Conservation (phyloP, 2,113 vertebrate species). For the Periophthalmus modestus region DNA sequence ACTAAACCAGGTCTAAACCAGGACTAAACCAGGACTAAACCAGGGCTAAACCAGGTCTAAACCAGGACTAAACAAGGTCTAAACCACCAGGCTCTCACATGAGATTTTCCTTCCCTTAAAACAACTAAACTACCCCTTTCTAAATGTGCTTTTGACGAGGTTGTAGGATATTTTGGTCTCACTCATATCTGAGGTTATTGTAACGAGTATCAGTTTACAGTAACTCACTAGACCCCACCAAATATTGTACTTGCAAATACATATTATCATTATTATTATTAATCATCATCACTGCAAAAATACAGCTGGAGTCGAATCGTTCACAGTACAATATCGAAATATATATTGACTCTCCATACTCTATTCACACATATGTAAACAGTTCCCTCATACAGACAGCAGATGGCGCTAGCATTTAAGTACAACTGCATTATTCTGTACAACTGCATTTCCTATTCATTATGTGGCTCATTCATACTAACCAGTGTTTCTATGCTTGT, state of each 20-base stretch:
- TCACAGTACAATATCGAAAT: slow-evolving; percentile 26
- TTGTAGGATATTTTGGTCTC: slow-evolving; percentile 1
- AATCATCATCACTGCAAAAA: background rate
- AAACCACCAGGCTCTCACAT: background rate
- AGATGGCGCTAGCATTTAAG: background rate
- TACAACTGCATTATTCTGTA: background rate
- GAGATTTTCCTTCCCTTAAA: background rate
- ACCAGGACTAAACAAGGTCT: background rate
- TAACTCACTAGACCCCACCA: slow-evolving; percentile 2
- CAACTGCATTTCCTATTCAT: background rate
- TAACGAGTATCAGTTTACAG: slow-evolving; percentile 1
- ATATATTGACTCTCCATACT: slow-evolving; percentile 4
- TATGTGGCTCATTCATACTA: background rate
- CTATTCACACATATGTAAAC: slow-evolving; percentile 14
- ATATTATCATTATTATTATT: background rate
- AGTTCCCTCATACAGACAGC: slow-evolving; percentile 7
- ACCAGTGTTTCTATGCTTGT: background rate
- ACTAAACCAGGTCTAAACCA: background rate
- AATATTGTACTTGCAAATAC: slow-evolving; percentile 1
- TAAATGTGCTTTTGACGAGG: background rate
- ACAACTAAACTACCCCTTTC: background rate
- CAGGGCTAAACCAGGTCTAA: background rate
- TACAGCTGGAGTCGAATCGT: slow-evolving; percentile 18
- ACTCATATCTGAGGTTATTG: background rate
- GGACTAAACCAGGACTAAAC: too few relatives aligned